Conservation (phyloP, 2,888 invertebrate species). For the Heliconius hortense region DNA sequence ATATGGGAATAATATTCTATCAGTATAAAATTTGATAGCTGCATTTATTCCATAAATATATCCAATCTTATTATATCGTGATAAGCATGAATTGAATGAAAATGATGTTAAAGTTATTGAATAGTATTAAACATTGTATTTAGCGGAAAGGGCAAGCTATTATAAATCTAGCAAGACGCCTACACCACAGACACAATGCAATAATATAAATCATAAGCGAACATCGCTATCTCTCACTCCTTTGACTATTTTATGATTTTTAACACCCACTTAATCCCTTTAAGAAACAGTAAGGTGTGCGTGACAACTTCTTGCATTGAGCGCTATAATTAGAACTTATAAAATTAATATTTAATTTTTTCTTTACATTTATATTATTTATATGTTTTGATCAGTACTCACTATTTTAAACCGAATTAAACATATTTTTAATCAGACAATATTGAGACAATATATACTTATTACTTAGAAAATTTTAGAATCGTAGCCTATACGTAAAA, state of each 20-base stretch:
- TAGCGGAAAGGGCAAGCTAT: slow-evolving; percentile 59
- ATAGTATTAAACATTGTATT: slow-evolving; percentile 53
- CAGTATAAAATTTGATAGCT: background rate
- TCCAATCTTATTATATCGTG: slow-evolving; percentile 2
- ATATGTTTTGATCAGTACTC: no score
- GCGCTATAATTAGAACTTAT: background rate
- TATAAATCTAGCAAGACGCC: slow-evolving; percentile 75
- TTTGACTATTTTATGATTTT: slow-evolving; percentile 75
- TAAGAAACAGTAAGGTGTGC: slow-evolving; percentile 65
- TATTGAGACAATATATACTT: background rate
- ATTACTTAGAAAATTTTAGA: background rate
- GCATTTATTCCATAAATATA: background rate
- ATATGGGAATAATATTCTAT: rapidly evolving
- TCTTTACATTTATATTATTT: no score
- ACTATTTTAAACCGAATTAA: no score
- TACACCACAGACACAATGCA: slow-evolving; percentile 70
- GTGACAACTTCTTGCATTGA: slow-evolving; percentile 44
- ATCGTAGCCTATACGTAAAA: background rate
- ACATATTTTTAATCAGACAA: background rate
- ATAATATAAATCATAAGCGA: slow-evolving; percentile 73
- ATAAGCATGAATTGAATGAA: slow-evolving; percentile 31
- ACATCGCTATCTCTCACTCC: slow-evolving; percentile 74
- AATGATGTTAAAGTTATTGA: slow-evolving; percentile 44
- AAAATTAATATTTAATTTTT: background rate
- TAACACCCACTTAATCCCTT: slow-evolving; percentile 78